These are phyloP conservation scores for Solenopsis fugax DNA, from an alignment of 1,140 invertebrate genomes.

Conservation along the genomic window DNA sequence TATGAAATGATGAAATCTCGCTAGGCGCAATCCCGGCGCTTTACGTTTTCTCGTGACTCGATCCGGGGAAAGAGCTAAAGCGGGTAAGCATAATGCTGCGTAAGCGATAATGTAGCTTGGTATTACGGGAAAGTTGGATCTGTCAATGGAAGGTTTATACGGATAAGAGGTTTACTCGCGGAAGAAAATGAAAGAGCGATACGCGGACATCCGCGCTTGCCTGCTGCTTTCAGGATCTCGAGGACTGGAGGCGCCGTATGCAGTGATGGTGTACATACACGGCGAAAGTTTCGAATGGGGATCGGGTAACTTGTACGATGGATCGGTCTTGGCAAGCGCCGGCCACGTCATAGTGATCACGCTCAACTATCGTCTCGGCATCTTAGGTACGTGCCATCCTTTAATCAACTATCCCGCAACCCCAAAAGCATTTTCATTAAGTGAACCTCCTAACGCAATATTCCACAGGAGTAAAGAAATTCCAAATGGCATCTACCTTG, in stretches of 20 bases:
- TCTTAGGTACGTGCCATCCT: conserved; percentile 90
- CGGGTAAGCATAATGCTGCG: conserved; percentile 41
- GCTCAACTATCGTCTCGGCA: conserved; percentile 95
- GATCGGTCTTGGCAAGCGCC: conserved; percentile 94
- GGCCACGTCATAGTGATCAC: conserved; percentile 96
- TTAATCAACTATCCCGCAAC: conserved; percentile 18
- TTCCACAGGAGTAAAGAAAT: conserved; percentile 12
- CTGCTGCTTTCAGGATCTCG: conserved; percentile 88
- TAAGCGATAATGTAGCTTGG: conserved; percentile 56
- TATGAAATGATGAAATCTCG: not conserved
- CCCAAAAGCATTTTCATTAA: conserved; percentile 55
- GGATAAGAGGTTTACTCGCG: conserved; percentile 58
- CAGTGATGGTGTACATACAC: conserved; percentile 94
- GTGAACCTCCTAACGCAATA: not conserved
- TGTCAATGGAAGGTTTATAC: conserved; percentile 63
- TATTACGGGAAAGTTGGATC: conserved; percentile 59
- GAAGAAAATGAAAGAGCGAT: conserved; percentile 47
- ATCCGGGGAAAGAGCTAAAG: not conserved
- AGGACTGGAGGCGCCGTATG: conserved; percentile 92
- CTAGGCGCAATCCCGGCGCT: not conserved
- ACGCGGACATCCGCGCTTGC: not conserved
- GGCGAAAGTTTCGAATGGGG: conserved; percentile 95
- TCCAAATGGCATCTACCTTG: not conserved
- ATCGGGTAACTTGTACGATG: conserved; percentile 94
- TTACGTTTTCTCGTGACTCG: conserved; percentile 9